Conservation (phyloP, 2,888 invertebrate genomes). For the Ommatoiulus sabulosus region DNA sequence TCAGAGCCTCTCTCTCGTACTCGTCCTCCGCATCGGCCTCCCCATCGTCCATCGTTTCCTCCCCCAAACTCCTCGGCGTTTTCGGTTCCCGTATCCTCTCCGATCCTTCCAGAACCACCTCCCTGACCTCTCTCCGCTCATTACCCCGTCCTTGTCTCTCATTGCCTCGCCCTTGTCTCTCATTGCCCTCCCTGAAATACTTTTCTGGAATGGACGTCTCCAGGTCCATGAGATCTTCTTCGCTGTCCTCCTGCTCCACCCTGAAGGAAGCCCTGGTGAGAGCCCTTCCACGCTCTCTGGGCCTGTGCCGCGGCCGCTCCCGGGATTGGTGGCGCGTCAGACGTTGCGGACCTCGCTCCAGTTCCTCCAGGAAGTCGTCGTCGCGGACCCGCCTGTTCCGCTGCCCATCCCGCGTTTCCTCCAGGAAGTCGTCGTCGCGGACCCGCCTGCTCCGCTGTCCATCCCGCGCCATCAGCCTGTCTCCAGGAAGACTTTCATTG, state of each 20-base stretch:
- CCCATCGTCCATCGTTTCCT: conserved; percentile 20
- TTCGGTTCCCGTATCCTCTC: neutral
- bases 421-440: neutral
- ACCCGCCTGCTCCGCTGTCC: neutral
- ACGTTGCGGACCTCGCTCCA: neutral
- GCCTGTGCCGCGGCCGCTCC: conserved; percentile 51
- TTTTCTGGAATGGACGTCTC: neutral
- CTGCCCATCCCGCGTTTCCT: neutral
- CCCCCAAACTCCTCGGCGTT: neutral
- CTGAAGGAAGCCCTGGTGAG: conserved; percentile 55
- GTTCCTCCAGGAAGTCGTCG: neutral
- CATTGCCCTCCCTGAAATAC: neutral
- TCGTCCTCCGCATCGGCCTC: conserved; percentile 45
- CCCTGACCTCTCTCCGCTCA: neutral
- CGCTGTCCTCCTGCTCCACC: conserved; percentile 55
- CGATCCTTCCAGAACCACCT: neutral
- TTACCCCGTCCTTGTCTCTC: neutral
- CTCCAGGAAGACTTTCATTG: conserved; percentile 55
- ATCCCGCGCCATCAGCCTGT: conserved; percentile 30
- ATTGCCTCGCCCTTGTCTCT: neutral
- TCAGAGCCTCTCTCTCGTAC: conserved; percentile 10
- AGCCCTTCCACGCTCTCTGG: conserved; percentile 51
- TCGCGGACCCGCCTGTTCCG: neutral
- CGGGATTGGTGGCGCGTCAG: neutral
- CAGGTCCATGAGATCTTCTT: conserved; percentile 32